Evolutionary conservation across 2,113 vertebrate genomes (phyloP), one percentile per base, ranked within the genome.

Genomic region (Todiramphus chloris): DNA sequence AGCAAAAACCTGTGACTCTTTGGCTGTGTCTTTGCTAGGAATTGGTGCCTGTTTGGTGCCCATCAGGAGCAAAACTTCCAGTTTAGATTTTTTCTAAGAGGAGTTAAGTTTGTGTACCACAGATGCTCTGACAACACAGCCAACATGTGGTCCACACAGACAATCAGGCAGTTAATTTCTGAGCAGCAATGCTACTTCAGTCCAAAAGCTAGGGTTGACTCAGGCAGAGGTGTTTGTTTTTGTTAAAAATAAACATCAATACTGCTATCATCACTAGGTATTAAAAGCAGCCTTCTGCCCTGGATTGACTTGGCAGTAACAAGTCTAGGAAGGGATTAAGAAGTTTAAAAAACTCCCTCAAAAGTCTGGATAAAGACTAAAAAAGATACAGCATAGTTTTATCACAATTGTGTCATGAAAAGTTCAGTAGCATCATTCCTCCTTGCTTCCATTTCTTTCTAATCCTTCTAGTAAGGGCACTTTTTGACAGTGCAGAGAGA

Each of bases 211-310:
- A 41, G 46, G 20, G 37, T 59, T 87, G 37, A 59, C 53, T 89
- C 78, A 64, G 78, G 13, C 53, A 87, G 87, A 89, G 28, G 31
- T 89, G 60, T 50, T 70, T 89, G 39, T 4, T 94, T 95, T 87
- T 63, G 13, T 84, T 78, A 78, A 90, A 86, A 92, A n/a, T 19
- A 82, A 82, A 59, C 39, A 51, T 74, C n/a, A 50, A 16, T 69
- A 17, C 21, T 46, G 13, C n/a, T 76, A 14, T 56, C 35, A 46
- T 76, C 50, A 16, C 13, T 41, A 27, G 3, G 1, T 55, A 70
- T 59, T 74, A 81, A 59, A 83, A 77, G 19, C 69, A 63, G 20
- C 12, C n/a, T 89, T 59, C 50, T 69, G 16, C 50, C 59, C 83
- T 12, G 1, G 25, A 24, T 74, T 63, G 64, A 46, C 60, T 82